Percentiles rank a stretch among this genome's conserved stretches.
Evolutionary conservation across 2,888 invertebrate genomes (phyloP).

Genomic region (Drepanosiphum platanoidis): DNA sequence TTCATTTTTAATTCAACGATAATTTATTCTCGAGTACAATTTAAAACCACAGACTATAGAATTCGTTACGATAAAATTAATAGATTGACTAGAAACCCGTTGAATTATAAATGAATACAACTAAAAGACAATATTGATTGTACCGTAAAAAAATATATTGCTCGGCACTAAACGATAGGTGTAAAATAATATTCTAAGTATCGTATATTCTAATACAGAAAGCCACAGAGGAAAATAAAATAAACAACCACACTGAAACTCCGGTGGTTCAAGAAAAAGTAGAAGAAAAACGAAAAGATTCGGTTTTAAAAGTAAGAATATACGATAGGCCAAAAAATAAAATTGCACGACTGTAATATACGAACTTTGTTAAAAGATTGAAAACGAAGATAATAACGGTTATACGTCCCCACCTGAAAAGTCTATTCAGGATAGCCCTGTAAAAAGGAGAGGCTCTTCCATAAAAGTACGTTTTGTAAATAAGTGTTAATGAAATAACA

Average conservation of each 20-base stretch:
- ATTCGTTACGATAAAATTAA: too few relatives aligned
- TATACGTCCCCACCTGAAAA: slow-evolving; percentile 19
- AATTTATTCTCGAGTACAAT: too few relatives aligned
- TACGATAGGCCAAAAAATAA: neutral
- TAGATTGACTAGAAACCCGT: too few relatives aligned
- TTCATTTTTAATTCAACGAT: too few relatives aligned
- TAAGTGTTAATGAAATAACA: neutral
- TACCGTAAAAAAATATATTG: too few relatives aligned
- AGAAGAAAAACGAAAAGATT: slow-evolving; percentile 26
- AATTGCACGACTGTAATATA: slow-evolving; percentile 20
- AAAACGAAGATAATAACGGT: slow-evolving; percentile 44
- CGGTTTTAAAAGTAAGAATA: slow-evolving; percentile 18
- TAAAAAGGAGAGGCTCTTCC: slow-evolving; percentile 47
- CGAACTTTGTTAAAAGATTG: slow-evolving; percentile 41
- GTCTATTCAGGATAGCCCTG: slow-evolving; percentile 23
- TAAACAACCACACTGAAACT: slow-evolving; percentile 22
- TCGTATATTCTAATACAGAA: slow-evolving; percentile 28
- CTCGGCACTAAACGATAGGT: neutral
- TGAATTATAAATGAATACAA: too few relatives aligned
- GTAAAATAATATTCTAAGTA: slow-evolving; percentile 8
- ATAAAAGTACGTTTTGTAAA: slow-evolving; percentile 57
- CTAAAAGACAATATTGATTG: too few relatives aligned
- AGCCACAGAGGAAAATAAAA: slow-evolving; percentile 15
- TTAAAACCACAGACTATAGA: too few relatives aligned
- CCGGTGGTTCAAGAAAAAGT: slow-evolving; percentile 1